phyloP scores from a whole-genome alignment of 1,140 invertebrate genomes.

The Drosophila guanche region DNA sequence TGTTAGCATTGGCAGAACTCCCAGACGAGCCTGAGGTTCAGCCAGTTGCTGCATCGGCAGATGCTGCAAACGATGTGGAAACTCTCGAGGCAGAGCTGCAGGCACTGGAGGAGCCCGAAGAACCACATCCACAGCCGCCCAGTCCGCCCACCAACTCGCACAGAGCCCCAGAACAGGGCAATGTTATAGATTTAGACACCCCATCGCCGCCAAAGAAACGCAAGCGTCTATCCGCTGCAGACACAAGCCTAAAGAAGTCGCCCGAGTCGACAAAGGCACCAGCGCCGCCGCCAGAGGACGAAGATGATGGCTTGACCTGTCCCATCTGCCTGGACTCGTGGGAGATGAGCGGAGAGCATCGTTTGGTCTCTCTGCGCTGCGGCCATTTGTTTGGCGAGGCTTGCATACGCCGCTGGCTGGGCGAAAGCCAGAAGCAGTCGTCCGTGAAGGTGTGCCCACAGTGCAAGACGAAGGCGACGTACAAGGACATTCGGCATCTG shows the following conservation, averaged over 20 bases:
- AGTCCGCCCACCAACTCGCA: constrained; percentile 14
- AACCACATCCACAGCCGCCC: neutral
- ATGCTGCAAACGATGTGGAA: no score
- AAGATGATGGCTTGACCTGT: constrained; percentile 89
- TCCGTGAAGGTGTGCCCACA: constrained; percentile 89
- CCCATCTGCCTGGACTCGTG: constrained; percentile 94
- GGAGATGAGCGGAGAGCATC: constrained; percentile 93
- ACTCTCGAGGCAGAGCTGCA: neutral
- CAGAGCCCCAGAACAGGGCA: neutral
- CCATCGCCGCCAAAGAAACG: constrained; percentile 75
- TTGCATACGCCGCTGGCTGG: constrained; percentile 93
- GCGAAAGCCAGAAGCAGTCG: constrained; percentile 74
- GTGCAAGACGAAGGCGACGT: constrained; percentile 91
- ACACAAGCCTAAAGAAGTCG: neutral
- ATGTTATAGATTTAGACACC: constrained; percentile 39
- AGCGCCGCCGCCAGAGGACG: constrained; percentile 66
- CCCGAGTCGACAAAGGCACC: constrained; percentile 13
- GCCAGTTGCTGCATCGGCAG: no score
- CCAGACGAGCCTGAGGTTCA: no score
- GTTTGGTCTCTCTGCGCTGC: constrained; percentile 92
- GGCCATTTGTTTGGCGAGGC: constrained; percentile 95
- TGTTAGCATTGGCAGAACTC: no score
- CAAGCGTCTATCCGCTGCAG: constrained; percentile 45
- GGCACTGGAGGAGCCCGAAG: neutral
- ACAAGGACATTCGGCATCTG: constrained; percentile 90